Evolutionary conservation across 2,797 vertebrate species (phyloP).

Genomic region (Cossypha heuglini): DNA sequence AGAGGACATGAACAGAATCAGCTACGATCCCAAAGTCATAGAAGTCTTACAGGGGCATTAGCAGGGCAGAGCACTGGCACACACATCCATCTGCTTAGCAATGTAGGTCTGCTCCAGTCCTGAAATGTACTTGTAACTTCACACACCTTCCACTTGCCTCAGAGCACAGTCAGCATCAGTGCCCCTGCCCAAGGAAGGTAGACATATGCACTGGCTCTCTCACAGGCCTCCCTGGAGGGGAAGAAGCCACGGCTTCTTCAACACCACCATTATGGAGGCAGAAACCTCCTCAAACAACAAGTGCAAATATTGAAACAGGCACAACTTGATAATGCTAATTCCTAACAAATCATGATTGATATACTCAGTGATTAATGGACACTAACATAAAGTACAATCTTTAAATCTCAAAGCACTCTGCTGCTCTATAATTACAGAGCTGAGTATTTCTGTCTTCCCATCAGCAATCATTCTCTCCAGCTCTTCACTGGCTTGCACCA

Average conservation of each 20-base stretch:
- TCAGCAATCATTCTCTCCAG: background rate
- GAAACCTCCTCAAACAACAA: background rate
- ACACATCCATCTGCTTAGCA: background rate
- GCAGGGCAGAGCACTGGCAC: background rate
- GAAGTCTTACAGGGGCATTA: background rate
- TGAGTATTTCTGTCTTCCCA: background rate
- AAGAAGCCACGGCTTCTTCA: background rate
- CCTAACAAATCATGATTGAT: background rate
- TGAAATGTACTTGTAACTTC: rapidly evolving
- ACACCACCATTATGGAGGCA: rapidly evolving
- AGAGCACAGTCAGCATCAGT: background rate
- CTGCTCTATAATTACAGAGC: background rate
- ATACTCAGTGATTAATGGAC: background rate
- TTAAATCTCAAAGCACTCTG: background rate
- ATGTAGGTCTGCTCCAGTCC: background rate
- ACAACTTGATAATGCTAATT: background rate
- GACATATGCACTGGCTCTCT: background rate
- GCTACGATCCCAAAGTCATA: background rate
- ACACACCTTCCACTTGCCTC: background rate
- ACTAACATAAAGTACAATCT: background rate
- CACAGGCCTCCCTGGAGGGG: background rate
- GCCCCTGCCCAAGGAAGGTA: background rate
- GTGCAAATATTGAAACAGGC: background rate
- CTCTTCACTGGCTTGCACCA: background rate
- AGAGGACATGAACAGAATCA: background rate